Base-by-base conservation (phyloP, 2,888 invertebrate species). In the Himalopsyche anomala region DNA sequence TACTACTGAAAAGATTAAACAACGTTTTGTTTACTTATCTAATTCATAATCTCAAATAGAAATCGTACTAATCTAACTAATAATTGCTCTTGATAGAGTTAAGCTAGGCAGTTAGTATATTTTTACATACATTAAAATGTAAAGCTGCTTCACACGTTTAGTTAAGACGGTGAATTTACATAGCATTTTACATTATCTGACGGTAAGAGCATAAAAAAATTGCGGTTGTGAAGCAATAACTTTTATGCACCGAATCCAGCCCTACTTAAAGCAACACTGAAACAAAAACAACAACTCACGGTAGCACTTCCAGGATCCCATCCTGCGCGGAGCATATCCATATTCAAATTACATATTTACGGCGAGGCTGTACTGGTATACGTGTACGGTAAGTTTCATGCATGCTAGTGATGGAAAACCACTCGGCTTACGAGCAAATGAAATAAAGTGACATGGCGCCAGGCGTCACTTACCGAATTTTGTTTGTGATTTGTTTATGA, bases 291-390 rank as follows among this genome's bases (percentile, higher is more conserved):
- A 62, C 19, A 28, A n/a, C 19, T 19, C n/a, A 4, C 62, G 28
- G 28, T 11, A 19, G 62, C 62, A 62, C 62, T 62, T 62, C 19
- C 19, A 62, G 62, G 62, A 19, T 19, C 28, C 1, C 19, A 62
- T 62, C 62, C 62, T 28, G 62, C 62, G 62, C n/a, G 19, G n/a
- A 19, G 6, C 62, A 62, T 62, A 62, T 62, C 62, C 62, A 62
- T 62, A 62, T 62, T 62, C 62, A 62, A 62, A 62, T 62, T 62
- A 62, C 62, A 62, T 62, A 62, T 62, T 62, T 62, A 62, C 62
- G 28, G 62, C 62, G 19, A 19, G 51, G 51, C 28, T 19, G 19
- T 19, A 19, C 62, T 19, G 19, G 6, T 19, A 62, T 62, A 28
- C 62, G 19, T 62, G 62, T 19, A 62, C 62, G 19, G 62, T 19